Percentiles rank a stretch among this genome's conserved stretches.
Evolutionary conservation across 92 coral and sea anemone species (phyloP).

Genomic region (Plumapathes pennacea): DNA sequence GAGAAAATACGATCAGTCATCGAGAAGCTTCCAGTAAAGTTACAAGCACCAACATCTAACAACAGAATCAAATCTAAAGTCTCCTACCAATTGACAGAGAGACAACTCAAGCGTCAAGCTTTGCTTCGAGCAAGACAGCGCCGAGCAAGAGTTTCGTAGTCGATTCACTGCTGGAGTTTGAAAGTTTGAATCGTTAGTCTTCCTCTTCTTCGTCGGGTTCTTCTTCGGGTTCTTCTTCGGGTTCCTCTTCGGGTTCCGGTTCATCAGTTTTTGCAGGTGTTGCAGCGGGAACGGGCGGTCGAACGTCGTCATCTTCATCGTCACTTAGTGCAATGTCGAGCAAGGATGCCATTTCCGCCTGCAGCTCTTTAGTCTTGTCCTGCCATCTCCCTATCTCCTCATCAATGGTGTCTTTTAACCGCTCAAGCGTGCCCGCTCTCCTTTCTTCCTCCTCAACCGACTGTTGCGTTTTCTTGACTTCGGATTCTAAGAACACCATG

Average conservation of each 20-base stretch:
- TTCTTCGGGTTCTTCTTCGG: slow-evolving; percentile 3
- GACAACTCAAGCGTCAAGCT: no score
- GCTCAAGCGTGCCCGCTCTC: slow-evolving; percentile 62
- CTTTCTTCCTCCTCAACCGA: slow-evolving; percentile 73
- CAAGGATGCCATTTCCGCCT: slow-evolving; percentile 59
- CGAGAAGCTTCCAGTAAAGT: no score
- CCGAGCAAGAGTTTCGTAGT: no score
- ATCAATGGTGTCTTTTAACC: slow-evolving; percentile 47
- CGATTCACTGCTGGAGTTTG: no score
- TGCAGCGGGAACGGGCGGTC: neutral
- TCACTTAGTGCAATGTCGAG: slow-evolving; percentile 29
- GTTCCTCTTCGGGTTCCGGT: slow-evolving; percentile 1
- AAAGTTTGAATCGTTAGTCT: no score
- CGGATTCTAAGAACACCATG: slow-evolving; percentile 56
- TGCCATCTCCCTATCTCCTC: slow-evolving; percentile 44
- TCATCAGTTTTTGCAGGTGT: neutral
- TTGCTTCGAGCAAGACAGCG: no score
- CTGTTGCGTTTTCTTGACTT: slow-evolving; percentile 62
- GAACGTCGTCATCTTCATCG: slow-evolving; percentile 17
- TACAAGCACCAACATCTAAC: no score
- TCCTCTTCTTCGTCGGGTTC: neutral
- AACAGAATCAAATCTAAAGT: no score
- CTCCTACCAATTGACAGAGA: no score
- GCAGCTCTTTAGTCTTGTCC: slow-evolving; percentile 25
- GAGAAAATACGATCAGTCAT: no score